These are phyloP conservation scores for rat (Rattus norvegicus) DNA, from an alignment of 2,113 vertebrate species.

Conservation along the genomic window GRCr8 NC_086027.1:75602001-75602500, in stretches of 20 bases:
- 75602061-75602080: neutral
- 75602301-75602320: too few species aligned
- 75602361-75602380: neutral
- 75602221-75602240: neutral
- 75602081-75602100: neutral
- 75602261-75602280: neutral
- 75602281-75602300: neutral
- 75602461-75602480: neutral
- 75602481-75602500: neutral
- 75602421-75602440: neutral
- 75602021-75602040: neutral
- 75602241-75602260: neutral
- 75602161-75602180: neutral
- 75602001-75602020: neutral
- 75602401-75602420: neutral
- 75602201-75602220: neutral
- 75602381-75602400: neutral
- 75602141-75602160: neutral
- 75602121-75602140: neutral
- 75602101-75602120: neutral
- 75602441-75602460: neutral
- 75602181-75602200: neutral
- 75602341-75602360: neutral
- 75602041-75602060: neutral
- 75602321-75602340: neutral